Conservation (phyloP, 2,888 invertebrate species). For the Cryptus armator region DNA sequence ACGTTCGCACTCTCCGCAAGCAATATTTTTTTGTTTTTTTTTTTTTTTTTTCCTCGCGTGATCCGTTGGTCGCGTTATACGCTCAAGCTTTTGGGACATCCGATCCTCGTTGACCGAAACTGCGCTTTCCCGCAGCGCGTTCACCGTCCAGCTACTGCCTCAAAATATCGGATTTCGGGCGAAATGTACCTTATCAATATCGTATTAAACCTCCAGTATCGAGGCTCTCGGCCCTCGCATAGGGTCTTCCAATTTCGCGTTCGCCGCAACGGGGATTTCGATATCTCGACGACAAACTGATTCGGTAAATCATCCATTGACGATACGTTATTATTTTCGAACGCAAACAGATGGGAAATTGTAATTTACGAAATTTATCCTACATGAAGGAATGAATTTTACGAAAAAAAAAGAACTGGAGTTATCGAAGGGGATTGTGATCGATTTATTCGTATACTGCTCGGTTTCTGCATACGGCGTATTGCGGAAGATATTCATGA, state of each 20-base stretch:
- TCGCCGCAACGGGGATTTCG: background rate
- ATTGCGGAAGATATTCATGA: too few relatives aligned
- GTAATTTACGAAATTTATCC: too few relatives aligned
- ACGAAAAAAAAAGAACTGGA: too few relatives aligned
- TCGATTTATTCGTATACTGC: too few relatives aligned
- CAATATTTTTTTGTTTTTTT: constrained; percentile 23
- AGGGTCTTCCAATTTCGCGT: background rate
- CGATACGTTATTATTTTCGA: too few relatives aligned
- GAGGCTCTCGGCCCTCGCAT: background rate
- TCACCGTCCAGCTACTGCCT: background rate
- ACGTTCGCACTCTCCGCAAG: constrained; percentile 52
- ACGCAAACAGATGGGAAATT: too few relatives aligned
- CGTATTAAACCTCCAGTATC: constrained; percentile 16
- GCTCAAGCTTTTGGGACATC: constrained; percentile 18
- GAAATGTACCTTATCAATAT: constrained; percentile 49
- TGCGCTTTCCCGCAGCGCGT: background rate
- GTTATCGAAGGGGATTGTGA: too few relatives aligned
- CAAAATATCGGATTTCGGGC: constrained; percentile 41
- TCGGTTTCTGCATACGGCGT: too few relatives aligned
- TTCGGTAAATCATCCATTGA: too few relatives aligned
- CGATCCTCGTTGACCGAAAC: constrained; percentile 19
- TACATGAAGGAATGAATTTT: too few relatives aligned
- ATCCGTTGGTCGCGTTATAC: background rate
- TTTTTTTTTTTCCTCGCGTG: background rate
- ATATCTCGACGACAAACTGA: background rate